phyloP scores from a whole-genome alignment of 2,888 invertebrate genomes.

The Cacoxenus indagator region DNA sequence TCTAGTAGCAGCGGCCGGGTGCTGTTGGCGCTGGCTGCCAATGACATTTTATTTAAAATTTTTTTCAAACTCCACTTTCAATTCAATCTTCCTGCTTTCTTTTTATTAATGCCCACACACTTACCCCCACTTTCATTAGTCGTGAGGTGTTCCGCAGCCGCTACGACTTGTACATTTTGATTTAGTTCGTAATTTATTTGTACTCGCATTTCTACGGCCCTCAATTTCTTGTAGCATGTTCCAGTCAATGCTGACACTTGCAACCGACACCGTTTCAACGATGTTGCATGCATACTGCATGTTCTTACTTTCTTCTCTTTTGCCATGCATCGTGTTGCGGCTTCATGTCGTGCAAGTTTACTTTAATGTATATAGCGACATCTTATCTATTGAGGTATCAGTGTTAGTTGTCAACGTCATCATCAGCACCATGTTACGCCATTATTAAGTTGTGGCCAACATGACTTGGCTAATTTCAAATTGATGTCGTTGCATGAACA shows the following conservation, averaged over 20 bases:
- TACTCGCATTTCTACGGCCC: background rate
- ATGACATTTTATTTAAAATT: conserved; percentile 35
- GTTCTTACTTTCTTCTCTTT: background rate
- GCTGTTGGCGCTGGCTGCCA: conserved; percentile 26
- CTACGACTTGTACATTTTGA: conserved; percentile 22
- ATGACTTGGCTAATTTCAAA: conserved; percentile 53
- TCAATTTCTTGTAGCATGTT: background rate
- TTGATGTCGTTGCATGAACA: conserved; percentile 25
- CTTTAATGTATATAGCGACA: conserved; percentile 28
- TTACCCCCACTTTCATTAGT: background rate
- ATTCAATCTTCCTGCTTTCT: background rate
- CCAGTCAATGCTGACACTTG: conserved; percentile 51
- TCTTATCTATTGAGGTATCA: conserved; percentile 61
- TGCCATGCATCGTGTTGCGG: background rate
- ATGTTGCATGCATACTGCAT: conserved; percentile 32
- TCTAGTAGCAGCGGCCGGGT: background rate
- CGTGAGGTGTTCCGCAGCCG: background rate
- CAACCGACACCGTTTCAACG: conserved; percentile 53
- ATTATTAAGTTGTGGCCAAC: conserved; percentile 39
- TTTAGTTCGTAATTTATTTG: conserved; percentile 2
- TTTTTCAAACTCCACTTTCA: conserved; percentile 18
- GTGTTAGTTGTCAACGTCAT: conserved; percentile 32
- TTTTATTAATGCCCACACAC: background rate
- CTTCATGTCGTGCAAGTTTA: background rate
- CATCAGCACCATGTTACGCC: background rate